phyloP scores from a whole-genome alignment of 2,888 invertebrate species.

The Apamea crenata region DNA sequence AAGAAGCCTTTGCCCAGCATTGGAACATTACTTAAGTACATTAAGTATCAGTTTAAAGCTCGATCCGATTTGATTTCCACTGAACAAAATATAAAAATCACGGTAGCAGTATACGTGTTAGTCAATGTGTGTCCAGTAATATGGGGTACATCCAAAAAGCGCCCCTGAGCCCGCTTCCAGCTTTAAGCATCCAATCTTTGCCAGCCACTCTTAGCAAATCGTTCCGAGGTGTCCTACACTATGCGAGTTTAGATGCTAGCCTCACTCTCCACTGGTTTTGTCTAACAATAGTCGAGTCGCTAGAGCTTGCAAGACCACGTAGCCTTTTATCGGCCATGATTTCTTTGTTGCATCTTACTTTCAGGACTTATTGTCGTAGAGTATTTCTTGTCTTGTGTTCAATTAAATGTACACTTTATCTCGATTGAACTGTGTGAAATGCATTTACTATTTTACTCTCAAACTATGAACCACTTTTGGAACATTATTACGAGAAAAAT shows the following conservation, averaged over 20 bases:
- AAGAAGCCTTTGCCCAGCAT: not conserved
- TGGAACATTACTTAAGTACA: not conserved
- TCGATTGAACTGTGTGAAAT: not conserved
- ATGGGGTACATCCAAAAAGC: slow-evolving; percentile 31
- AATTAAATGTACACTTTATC: slow-evolving; percentile 21
- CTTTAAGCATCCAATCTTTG: slow-evolving; percentile 58
- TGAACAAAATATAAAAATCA: slow-evolving; percentile 20
- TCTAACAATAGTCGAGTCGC: slow-evolving; percentile 37
- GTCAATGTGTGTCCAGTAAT: slow-evolving; percentile 28
- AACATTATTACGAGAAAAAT: slow-evolving; percentile 19
- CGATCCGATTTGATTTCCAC: not conserved
- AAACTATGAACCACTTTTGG: slow-evolving; percentile 9
- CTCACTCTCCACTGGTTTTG: slow-evolving; percentile 42
- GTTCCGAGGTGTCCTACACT: slow-evolving; percentile 41
- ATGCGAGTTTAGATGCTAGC: slow-evolving; percentile 49
- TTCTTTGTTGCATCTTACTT: slow-evolving; percentile 49
- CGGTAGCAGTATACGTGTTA: slow-evolving; percentile 1
- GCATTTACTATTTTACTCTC: not conserved
- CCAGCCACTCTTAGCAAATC: slow-evolving; percentile 53
- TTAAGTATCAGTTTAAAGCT: not conserved
- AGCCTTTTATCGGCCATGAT: slow-evolving; percentile 43
- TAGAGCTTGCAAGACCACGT: slow-evolving; percentile 27
- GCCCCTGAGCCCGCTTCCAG: slow-evolving; percentile 41
- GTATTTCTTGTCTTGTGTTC: slow-evolving; percentile 25
- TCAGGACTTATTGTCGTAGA: slow-evolving; percentile 23